A percentile compares a stretch with the other conserved stretches of the same genome.
Conservation (phyloP, 2,797 vertebrate species). For the Mycteria americana region DNA sequence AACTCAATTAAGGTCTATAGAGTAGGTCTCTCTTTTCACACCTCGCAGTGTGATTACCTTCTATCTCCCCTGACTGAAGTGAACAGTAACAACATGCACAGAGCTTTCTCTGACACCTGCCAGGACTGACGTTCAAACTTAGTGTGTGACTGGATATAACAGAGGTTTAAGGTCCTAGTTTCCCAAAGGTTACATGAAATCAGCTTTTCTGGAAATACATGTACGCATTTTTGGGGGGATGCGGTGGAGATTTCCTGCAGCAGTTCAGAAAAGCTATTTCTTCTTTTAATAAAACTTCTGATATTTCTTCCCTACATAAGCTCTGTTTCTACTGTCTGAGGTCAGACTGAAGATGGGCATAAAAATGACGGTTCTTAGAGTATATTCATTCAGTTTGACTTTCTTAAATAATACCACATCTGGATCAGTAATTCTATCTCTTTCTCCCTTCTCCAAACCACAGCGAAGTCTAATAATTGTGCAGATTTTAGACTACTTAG, state of each 20-base stretch:
- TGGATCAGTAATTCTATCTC: neutral
- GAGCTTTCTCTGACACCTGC: neutral
- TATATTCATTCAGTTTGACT: neutral
- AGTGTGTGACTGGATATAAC: neutral
- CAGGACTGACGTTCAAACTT: neutral
- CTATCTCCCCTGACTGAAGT: neutral
- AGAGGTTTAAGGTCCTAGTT: neutral
- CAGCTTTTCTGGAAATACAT: neutral
- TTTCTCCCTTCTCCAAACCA: neutral
- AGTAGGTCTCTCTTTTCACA: neutral
- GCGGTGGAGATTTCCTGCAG: neutral
- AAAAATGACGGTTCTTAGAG: neutral
- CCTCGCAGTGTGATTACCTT: neutral
- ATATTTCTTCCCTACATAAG: neutral
- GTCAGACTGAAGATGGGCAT: neutral
- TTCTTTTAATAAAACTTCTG: neutral
- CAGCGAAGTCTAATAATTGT: neutral
- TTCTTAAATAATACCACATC: neutral
- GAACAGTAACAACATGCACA: neutral
- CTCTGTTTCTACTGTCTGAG: neutral
- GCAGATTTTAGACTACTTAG: neutral
- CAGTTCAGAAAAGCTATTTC: neutral
- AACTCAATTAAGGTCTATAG: neutral
- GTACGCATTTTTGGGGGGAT: rapidly evolving
- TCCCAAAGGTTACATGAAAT: neutral